Conservation (phyloP, 1,140 invertebrate genomes). For the Apis dorsata region DNA sequence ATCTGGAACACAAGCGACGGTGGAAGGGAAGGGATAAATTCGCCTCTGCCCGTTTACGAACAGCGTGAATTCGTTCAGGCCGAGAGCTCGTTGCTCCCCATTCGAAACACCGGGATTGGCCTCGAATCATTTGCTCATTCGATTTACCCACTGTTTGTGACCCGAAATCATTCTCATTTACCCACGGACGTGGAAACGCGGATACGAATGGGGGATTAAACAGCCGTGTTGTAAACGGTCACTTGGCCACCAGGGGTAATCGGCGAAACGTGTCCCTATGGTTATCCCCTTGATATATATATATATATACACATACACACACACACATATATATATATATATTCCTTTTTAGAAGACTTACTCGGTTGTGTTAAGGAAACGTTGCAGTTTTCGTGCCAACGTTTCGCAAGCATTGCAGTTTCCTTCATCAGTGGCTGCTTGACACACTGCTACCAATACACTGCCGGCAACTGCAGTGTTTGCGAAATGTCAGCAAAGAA, state of each 20-base stretch:
- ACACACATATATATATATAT: too few species aligned
- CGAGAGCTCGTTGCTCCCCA: background rate
- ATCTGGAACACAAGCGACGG: constrained; percentile 66
- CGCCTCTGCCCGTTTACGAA: constrained; percentile 27
- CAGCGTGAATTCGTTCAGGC: background rate
- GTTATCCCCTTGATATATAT: too few species aligned
- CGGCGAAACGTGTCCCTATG: too few species aligned
- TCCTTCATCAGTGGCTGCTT: constrained; percentile 29
- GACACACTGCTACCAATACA: constrained; percentile 28
- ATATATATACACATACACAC: too few species aligned
- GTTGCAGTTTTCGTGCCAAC: constrained; percentile 20
- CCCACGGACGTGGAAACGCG: background rate
- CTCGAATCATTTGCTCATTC: background rate
- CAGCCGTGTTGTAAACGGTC: background rate
- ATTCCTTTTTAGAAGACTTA: too few species aligned
- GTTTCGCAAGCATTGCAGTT: constrained; percentile 37
- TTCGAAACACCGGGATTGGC: background rate
- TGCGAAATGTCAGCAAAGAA: constrained; percentile 24
- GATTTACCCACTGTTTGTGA: constrained; percentile 1
- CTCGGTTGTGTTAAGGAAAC: background rate
- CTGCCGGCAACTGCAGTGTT: constrained; percentile 5
- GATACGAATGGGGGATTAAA: background rate
- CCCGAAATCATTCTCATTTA: constrained; percentile 15
- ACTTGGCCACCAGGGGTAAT: background rate
- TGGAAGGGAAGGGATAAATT: background rate